These are phyloP conservation scores for Andricus curvator DNA, from an alignment of 2,888 invertebrate species.

Conservation along the genomic window DNA sequence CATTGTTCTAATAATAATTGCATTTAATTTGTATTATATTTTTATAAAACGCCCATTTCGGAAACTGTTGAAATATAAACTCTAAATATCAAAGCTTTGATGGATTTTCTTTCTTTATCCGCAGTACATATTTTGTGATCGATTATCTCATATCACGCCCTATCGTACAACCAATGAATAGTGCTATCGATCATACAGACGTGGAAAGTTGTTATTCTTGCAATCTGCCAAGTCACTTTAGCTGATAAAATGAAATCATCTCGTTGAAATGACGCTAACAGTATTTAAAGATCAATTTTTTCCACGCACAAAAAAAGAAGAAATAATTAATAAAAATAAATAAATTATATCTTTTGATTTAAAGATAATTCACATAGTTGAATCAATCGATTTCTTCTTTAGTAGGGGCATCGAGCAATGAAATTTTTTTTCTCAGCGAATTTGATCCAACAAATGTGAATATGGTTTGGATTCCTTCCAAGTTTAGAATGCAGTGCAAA, in stretches of 20 bases:
- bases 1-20: no score
- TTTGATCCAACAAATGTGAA: neutral
- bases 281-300: slow-evolving; percentile 2
- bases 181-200: slow-evolving; percentile 29
- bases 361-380: neutral
- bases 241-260: slow-evolving; percentile 1
- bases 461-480: slow-evolving; percentile 10
- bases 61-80: no score
- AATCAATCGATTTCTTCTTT: neutral
- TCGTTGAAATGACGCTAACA: slow-evolving; percentile 12
- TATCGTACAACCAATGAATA: slow-evolving; percentile 6
- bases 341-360: neutral
- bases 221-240: slow-evolving; percentile 11
- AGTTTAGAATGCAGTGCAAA: neutral
- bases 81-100: neutral
- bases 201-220: slow-evolving; percentile 12
- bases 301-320: no score
- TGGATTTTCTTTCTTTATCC: slow-evolving; percentile 3
- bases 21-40: no score
- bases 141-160: slow-evolving; percentile 5
- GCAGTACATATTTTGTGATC: slow-evolving; percentile 8
- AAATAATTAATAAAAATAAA: neutral
- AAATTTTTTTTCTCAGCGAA: neutral
- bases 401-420: neutral
- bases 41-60: no score